Conservation (phyloP, 2,888 invertebrate species). For the Hirtodrosophila confusa region DNA sequence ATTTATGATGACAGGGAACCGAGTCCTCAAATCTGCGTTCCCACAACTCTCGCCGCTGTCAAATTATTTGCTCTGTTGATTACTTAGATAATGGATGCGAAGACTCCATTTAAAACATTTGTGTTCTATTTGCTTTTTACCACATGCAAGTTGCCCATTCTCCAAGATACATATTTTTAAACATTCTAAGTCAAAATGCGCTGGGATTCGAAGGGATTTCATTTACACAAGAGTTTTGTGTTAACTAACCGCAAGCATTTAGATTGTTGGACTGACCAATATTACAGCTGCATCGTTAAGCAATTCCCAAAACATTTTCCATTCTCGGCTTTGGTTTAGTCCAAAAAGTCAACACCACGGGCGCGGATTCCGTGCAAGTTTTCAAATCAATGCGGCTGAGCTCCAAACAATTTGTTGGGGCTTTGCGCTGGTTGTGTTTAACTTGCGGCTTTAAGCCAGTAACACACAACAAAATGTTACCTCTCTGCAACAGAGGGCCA, state of each 20-base stretch:
- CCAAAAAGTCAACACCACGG: slow-evolving; percentile 24
- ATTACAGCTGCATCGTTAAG: slow-evolving; percentile 2
- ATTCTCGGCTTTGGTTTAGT: background rate
- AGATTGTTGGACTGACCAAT: slow-evolving; percentile 1
- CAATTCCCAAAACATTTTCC: slow-evolving; percentile 9
- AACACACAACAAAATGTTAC: slow-evolving; percentile 13
- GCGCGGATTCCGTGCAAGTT: slow-evolving; percentile 36
- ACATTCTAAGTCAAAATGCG: no score
- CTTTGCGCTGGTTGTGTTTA: slow-evolving; percentile 19
- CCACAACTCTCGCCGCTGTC: slow-evolving; percentile 41
- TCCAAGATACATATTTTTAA: no score
- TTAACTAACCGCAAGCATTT: background rate
- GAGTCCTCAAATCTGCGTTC: slow-evolving; percentile 6
- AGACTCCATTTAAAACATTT: slow-evolving; percentile 52
- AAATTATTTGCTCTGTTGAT: slow-evolving; percentile 60
- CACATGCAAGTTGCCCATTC: no score
- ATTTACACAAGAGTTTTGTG: background rate
- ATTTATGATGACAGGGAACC: slow-evolving; percentile 32
- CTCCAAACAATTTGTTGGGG: slow-evolving; percentile 2
- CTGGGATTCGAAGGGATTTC: background rate
- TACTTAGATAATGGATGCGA: slow-evolving; percentile 57
- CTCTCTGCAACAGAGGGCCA: slow-evolving; percentile 13
- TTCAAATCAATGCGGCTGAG: slow-evolving; percentile 31
- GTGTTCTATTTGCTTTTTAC: slow-evolving; percentile 20
- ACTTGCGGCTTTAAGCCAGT: slow-evolving; percentile 30